Evolutionary conservation across 64 coral and sea anemone species (phyloP).

Genomic region (Pocillopora damicornis): DNA sequence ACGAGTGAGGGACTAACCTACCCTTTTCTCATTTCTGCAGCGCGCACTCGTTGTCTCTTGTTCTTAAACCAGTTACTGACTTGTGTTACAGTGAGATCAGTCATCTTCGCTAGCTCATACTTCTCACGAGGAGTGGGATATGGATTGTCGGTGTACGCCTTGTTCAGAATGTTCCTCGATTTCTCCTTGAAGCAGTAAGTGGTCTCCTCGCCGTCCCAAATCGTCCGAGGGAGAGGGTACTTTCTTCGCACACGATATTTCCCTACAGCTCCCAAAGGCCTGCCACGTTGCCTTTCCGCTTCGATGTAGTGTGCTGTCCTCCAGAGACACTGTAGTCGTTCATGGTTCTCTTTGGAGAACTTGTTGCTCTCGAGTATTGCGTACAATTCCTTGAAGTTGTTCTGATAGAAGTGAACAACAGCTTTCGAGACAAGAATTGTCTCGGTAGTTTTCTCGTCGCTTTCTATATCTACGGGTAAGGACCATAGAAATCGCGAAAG

Average conservation of each 20-base stretch:
- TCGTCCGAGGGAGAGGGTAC: constrained; percentile 81
- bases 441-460: constrained; percentile 73
- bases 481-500: constrained; percentile 92
- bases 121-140: constrained; percentile 91
- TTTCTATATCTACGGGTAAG: constrained; percentile 62
- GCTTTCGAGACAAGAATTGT: constrained; percentile 85
- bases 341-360: constrained; percentile 70
- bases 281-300: constrained; percentile 76
- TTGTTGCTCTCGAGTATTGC: constrained; percentile 72
- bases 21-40: constrained; percentile 87
- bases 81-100: constrained; percentile 88
- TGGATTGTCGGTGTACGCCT: constrained; percentile 83
- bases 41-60: constrained; percentile 84
- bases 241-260: constrained; percentile 91
- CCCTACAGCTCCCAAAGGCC: constrained; percentile 83
- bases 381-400: constrained; percentile 85
- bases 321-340: constrained; percentile 81
- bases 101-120: constrained; percentile 84
- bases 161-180: constrained; percentile 90
- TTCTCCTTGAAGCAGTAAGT: constrained; percentile 97
- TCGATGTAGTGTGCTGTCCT: constrained; percentile 90
- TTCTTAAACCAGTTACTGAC: constrained; percentile 99
- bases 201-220: constrained; percentile 95
- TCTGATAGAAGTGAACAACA: constrained; percentile 80
- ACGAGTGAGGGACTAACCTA: background rate